phyloP scores from a whole-genome alignment of 2,113 vertebrate species.

The Eptesicus fuscus region DNA sequence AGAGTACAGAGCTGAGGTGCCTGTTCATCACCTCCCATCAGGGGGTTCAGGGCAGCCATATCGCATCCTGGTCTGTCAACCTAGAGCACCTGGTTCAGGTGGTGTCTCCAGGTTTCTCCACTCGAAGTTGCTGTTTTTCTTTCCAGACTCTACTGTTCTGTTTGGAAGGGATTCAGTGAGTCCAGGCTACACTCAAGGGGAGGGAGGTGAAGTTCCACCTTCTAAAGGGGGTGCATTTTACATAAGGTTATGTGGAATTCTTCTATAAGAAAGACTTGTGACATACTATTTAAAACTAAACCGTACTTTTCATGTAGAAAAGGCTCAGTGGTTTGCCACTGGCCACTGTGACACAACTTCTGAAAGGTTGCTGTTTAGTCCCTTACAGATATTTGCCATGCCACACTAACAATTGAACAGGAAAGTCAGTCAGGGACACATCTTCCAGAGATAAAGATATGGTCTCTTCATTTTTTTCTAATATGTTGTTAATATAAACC shows the following conservation, averaged over 20 bases:
- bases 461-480: neutral
- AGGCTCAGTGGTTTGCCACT: neutral
- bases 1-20: neutral
- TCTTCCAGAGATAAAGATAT: neutral
- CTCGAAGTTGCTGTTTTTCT: neutral
- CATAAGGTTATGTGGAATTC: neutral
- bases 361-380: fast-evolving
- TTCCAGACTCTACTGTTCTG: neutral
- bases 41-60: fast-evolving
- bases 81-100: fast-evolving
- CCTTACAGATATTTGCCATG: neutral
- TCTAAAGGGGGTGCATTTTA: neutral
- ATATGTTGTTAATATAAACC: neutral
- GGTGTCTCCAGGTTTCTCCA: fast-evolving
- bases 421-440: neutral
- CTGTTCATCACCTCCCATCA: too few species aligned
- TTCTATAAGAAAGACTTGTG: neutral
- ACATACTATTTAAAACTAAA: neutral
- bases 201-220: neutral
- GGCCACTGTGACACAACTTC: fast-evolving
- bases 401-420: fast-evolving
- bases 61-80: too few species aligned
- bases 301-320: neutral
- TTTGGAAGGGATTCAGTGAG: neutral
- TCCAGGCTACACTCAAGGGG: too few species aligned